Evolutionary conservation across 2,113 vertebrate genomes (phyloP).

Genomic region (Bothrops jararaca): DNA sequence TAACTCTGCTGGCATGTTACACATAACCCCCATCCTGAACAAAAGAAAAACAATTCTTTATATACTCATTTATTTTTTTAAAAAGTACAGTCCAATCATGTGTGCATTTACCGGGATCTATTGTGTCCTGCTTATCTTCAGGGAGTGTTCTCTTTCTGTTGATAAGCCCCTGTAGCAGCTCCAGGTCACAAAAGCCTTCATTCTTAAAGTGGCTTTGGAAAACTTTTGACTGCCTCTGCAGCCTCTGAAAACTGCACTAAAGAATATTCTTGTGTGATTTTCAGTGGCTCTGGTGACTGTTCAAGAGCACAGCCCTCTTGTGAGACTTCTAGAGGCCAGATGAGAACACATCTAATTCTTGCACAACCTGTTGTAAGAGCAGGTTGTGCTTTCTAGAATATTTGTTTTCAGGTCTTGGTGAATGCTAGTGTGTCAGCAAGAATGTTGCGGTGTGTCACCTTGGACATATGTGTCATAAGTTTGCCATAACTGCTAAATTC

Average conservation of each 20-base stretch:
- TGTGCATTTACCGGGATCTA: not conserved
- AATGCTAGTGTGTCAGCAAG: not conserved
- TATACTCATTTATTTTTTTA: not conserved
- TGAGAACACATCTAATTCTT: not conserved
- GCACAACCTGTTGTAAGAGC: no score
- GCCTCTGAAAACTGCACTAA: no score
- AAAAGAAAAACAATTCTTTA: not conserved
- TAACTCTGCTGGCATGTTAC: not conserved
- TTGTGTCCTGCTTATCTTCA: not conserved
- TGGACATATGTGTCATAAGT: not conserved
- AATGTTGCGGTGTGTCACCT: not conserved
- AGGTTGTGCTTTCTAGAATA: not conserved
- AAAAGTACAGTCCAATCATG: not conserved
- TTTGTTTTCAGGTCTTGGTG: not conserved
- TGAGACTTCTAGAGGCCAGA: not conserved
- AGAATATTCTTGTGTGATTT: not conserved
- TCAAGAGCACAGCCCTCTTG: no score
- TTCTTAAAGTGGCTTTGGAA: not conserved
- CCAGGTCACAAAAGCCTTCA: not conserved
- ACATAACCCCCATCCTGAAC: not conserved
- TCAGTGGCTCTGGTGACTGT: not conserved
- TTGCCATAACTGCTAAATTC: not conserved
- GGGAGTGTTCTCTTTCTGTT: not conserved
- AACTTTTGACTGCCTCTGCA: not conserved
- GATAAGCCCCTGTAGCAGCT: not conserved